Base-by-base conservation (phyloP, 2,888 invertebrate species). In the Carpatolechia fugitivella region DNA sequence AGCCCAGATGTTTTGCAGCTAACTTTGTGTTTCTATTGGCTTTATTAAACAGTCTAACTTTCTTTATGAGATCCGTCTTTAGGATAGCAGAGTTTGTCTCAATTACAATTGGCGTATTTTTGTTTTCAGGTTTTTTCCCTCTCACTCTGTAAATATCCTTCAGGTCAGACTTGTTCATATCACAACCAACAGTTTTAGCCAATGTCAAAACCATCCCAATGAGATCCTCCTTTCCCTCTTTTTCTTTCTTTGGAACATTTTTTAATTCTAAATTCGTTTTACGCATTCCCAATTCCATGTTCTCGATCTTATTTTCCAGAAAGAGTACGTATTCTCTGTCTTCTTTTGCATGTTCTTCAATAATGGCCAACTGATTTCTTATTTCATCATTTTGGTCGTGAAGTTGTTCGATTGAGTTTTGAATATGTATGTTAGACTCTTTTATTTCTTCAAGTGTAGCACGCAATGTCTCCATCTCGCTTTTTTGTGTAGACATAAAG, bases 81-180 rank as follows among this genome's bases (percentile, higher is more conserved):
- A 20, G 1, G 2, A 41, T 10, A 10, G 20, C 11, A 6, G 20
- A 41, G 14, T 41, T 41, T 8, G 41, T 41, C 20, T 41, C 41
- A 8, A 41, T 20, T 8, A 41, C 41, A 18, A 41, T 41, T 41
- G 41, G 20, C 4, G 41, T n/a, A n/a, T n/a, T n/a, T n/a, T n/a
- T n/a, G n/a, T n/a, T n/a, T n/a, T n/a, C n/a, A n/a, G n/a, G n/a
- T 41, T 20, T 41, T 10, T 41, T 41, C 14, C 41, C 41, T 6
- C 41, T 18, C 6, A 56, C 46, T 31, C 56, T 36, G 16, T 52
- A 56, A 1, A 56, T 38, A 16, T 56, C 52, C 24, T 47, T 56
- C 31, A 56, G 52, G 31, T 56, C 56, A 2, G 11, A 8, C 4
- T 41, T 33, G n/a, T 24, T 14, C 1, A 54, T 4, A 35, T 44